These are phyloP conservation scores for Lasioglossum malachurum DNA, from an alignment of 2,888 invertebrate species.

Conservation along the genomic window DNA sequence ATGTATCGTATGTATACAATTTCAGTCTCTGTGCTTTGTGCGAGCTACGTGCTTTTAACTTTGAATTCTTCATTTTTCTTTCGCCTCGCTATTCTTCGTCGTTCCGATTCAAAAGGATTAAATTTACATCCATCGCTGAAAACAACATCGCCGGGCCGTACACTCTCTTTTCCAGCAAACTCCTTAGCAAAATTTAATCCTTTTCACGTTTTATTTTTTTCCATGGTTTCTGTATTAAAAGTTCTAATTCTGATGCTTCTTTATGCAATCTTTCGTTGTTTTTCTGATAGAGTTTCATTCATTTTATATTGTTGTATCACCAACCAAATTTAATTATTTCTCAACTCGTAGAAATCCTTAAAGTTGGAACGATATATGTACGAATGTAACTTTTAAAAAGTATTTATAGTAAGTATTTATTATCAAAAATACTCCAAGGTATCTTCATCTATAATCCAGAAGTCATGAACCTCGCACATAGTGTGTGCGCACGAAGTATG, in stretches of 20 bases:
- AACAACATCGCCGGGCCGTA: not conserved
- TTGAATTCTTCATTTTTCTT: not conserved
- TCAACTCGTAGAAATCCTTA: not conserved
- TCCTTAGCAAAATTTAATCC: not conserved
- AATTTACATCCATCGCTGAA: not conserved
- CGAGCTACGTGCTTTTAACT: not conserved
- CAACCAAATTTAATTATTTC: not conserved
- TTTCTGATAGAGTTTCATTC: not conserved
- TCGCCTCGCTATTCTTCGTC: not conserved
- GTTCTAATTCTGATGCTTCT: not conserved
- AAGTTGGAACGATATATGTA: too few relatives aligned
- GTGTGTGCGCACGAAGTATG: not conserved
- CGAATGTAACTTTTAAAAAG: too few relatives aligned
- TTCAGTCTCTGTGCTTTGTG: not conserved
- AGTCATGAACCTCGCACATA: not conserved
- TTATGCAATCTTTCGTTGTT: not conserved
- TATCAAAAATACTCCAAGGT: not conserved
- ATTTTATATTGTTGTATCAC: not conserved
- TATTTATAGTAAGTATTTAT: too few relatives aligned
- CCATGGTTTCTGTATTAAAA: not conserved
- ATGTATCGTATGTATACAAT: not conserved
- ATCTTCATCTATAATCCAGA: not conserved
- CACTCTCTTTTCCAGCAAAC: not conserved
- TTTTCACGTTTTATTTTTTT: not conserved
- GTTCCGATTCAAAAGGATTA: not conserved